These are phyloP conservation scores for Diplodus puntazzo DNA, from an alignment of 2,797 vertebrate genomes.

Conservation along the genomic window DNA sequence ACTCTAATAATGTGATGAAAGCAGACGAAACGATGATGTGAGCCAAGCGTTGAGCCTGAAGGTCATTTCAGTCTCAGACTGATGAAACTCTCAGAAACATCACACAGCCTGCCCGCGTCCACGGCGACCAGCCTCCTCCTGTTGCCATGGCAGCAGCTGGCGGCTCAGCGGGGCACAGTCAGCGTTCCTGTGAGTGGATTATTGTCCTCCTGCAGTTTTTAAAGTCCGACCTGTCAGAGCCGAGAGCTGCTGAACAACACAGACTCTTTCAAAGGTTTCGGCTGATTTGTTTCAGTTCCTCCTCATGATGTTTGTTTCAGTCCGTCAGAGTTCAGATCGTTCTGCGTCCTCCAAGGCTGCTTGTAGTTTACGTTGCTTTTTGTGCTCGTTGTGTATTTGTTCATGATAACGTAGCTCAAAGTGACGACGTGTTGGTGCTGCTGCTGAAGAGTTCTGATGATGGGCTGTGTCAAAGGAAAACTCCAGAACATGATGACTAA, in stretches of 20 bases:
- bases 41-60: not conserved
- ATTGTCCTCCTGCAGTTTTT: constrained; percentile 9
- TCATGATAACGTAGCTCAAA: too few species aligned
- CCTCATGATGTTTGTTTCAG: too few species aligned
- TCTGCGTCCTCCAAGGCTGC: too few species aligned
- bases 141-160: constrained; percentile 32
- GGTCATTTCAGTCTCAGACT: not conserved
- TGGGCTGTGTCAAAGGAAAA: too few species aligned
- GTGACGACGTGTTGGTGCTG: too few species aligned
- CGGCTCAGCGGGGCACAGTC: not conserved
- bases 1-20: not conserved
- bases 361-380: too few species aligned
- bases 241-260: not conserved
- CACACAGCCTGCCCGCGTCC: not conserved
- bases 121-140: not conserved
- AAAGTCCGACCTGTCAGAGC: constrained; percentile 4
- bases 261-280: not conserved
- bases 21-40: not conserved
- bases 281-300: too few species aligned
- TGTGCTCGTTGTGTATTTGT: too few species aligned
- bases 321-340: too few species aligned
- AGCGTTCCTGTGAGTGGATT: constrained; percentile 20
- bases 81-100: constrained; percentile 30
- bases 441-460: too few species aligned
- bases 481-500: too few species aligned